Base-by-base conservation (phyloP, 2,888 invertebrate genomes). In the Lochmaea crataegi region DNA sequence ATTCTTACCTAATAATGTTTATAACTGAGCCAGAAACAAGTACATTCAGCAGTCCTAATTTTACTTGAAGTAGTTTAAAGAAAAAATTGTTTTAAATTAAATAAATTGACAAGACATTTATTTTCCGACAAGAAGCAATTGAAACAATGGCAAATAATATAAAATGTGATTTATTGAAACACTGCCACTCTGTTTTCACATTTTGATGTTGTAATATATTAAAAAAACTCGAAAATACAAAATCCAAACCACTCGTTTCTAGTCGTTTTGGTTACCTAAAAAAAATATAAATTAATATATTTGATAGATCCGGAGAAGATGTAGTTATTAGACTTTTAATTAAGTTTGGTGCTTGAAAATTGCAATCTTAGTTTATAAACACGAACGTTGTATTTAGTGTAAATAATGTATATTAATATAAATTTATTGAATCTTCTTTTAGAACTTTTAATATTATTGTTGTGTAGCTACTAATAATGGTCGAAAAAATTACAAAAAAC, bases 361-460 rank as follows among this genome's bases (percentile, higher is more conserved):
- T 48, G 48, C 48, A 48, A 48, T 48, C n/a, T 48, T 48, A 48
- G 48, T n/a, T n/a, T 48, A 48, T 48, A 48, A 48, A 48, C n/a
- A 48, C 48, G n/a, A 14, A n/a, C n/a, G 14, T n/a, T n/a, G 14
- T n/a, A n/a, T 48, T 5, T 48, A 48, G 14, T 48, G 48, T 48
- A 48, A 48, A 48, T 48, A 48, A 48, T 48, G 48, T 48, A 48
- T 48, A 14, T 38, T 38, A 1, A 48, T 48, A 48, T 48, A n/a
- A 48, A 48, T 48, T 48, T 48, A 48, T 48, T 45, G 45, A 45
- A 45, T 45, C 1, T 45, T 45, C 14, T 45, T 48, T 14, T 48
- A 48, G 48, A n/a, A 48, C 48, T 6, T 2, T n/a, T 4, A 6
- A 48, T 32, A 48, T 14, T 48, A 48, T 48, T 48, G 7, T 48